Evolutionary conservation across 1,140 invertebrate species (phyloP).

Genomic region (Caenorhabditis brenneri): DNA sequence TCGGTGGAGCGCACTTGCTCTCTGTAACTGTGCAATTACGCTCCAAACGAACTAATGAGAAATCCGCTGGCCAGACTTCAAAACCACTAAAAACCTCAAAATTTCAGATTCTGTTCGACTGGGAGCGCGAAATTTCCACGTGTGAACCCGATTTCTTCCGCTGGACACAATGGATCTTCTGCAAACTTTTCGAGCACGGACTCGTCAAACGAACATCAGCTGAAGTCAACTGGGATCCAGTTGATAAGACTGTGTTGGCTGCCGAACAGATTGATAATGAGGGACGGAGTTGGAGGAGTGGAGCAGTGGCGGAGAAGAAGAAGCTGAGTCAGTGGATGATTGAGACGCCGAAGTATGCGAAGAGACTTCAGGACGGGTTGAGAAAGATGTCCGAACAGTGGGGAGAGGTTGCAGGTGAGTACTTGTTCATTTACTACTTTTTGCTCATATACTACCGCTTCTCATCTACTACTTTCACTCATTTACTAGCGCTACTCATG

Average conservation of each 20-base stretch:
- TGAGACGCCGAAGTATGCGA: conserved; percentile 85
- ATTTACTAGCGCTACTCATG: too few relatives aligned
- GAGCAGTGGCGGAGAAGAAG: conserved; percentile 89
- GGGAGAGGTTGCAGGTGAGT: conserved; percentile 79
- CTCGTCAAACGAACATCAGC: conserved; percentile 73
- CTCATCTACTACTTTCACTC: too few relatives aligned
- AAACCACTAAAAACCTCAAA: too few relatives aligned
- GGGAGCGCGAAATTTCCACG: conserved; percentile 78
- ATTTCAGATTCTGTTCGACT: conserved; percentile 83
- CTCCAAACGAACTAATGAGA: too few relatives aligned
- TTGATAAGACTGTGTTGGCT: conserved; percentile 94
- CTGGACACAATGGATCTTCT: conserved; percentile 95
- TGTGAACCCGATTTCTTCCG: conserved; percentile 75
- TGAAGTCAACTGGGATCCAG: conserved; percentile 91
- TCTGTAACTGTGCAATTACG: too few relatives aligned
- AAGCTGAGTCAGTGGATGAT: conserved; percentile 76
- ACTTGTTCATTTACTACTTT: too few relatives aligned
- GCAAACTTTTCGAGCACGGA: conserved; percentile 84
- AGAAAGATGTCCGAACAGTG: conserved; percentile 75
- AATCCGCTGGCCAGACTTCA: too few relatives aligned
- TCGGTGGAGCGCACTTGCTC: too few relatives aligned
- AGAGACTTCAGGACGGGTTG: conserved; percentile 79
- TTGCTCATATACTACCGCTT: too few relatives aligned
- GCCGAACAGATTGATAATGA: conserved; percentile 94
- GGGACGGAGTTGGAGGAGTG: conserved; percentile 93